These are phyloP conservation scores for Caenorhabditis macrosperma DNA, from an alignment of 2,888 invertebrate genomes.

Conservation along the genomic window DNA sequence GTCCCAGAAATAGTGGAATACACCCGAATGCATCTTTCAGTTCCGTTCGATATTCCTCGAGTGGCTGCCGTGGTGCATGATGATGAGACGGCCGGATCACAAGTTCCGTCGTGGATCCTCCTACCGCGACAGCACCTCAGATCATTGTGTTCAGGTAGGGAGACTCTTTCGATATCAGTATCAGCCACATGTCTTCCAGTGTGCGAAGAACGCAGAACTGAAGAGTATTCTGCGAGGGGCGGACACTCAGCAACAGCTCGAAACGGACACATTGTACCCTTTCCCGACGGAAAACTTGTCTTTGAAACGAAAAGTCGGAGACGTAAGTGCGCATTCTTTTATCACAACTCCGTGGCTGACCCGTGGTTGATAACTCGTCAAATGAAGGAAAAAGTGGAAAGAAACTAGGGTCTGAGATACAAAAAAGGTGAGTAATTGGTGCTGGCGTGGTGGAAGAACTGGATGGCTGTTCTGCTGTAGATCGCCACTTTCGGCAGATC, in stretches of 20 bases:
- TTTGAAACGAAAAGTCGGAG: slow-evolving; percentile 65
- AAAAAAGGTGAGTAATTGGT: slow-evolving; percentile 24
- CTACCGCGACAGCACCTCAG: slow-evolving; percentile 23
- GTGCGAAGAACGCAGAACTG: slow-evolving; percentile 48
- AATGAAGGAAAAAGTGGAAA: background rate
- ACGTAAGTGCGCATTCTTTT: slow-evolving; percentile 43
- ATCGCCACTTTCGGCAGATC: slow-evolving; percentile 22
- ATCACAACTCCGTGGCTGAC: slow-evolving; percentile 1
- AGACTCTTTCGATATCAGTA: too few relatives aligned
- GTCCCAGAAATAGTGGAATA: background rate
- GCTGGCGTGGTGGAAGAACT: slow-evolving; percentile 29
- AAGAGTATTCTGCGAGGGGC: slow-evolving; percentile 51
- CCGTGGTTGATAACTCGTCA: slow-evolving; percentile 1
- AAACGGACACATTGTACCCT: slow-evolving; percentile 36
- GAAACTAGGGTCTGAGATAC: slow-evolving; percentile 8
- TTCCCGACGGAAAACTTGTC: slow-evolving; percentile 54
- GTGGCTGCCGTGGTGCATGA: slow-evolving; percentile 71
- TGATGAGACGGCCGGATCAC: slow-evolving; percentile 70
- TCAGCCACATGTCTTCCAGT: slow-evolving; percentile 24
- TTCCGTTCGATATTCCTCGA: slow-evolving; percentile 71
- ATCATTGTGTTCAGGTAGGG: slow-evolving; percentile 61
- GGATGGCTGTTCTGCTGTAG: slow-evolving; percentile 42
- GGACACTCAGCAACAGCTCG: slow-evolving; percentile 27
- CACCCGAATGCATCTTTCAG: slow-evolving; percentile 38
- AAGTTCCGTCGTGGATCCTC: slow-evolving; percentile 51